phyloP scores from a whole-genome alignment of 2,888 invertebrate genomes.

The Drosophila villosipedis region DNA sequence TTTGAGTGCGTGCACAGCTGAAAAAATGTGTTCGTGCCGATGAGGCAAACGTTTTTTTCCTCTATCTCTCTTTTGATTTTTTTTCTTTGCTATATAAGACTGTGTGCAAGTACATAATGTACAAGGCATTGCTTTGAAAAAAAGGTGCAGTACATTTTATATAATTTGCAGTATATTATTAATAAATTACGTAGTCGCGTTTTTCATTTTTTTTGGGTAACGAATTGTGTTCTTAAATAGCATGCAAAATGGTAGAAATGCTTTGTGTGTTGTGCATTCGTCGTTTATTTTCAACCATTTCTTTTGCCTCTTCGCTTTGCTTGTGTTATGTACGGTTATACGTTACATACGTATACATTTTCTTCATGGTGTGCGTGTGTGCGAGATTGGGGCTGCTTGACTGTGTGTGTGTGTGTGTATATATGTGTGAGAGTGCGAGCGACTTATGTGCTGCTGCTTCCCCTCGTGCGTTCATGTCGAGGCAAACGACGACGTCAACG shows the following conservation, averaged over 20 bases:
- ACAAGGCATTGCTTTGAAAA: constrained; percentile 26
- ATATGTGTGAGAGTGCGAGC: neutral
- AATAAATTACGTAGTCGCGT: constrained; percentile 31
- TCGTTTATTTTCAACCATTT: constrained; percentile 49
- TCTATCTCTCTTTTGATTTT: constrained; percentile 1
- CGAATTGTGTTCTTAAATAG: constrained; percentile 24
- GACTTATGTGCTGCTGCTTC: constrained; percentile 63
- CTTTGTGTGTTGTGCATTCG: constrained; percentile 53
- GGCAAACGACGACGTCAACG: constrained; percentile 29
- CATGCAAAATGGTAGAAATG: constrained; percentile 38
- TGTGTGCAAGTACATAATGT: constrained; percentile 50
- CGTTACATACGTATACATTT: constrained; percentile 33
- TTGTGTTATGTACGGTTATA: constrained; percentile 58
- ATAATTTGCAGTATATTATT: constrained; percentile 39
- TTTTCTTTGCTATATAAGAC: constrained; percentile 29
- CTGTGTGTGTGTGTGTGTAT: neutral
- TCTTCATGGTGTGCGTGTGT: constrained; percentile 33
- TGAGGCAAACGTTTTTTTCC: constrained; percentile 32
- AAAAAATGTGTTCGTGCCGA: constrained; percentile 50
- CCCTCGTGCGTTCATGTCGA: constrained; percentile 68
- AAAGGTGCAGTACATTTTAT: constrained; percentile 51
- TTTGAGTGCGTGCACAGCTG: constrained; percentile 76
- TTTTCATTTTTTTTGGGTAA: constrained; percentile 2
- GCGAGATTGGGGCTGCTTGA: constrained; percentile 54
- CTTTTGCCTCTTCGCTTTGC: constrained; percentile 52